Percentiles rank a stretch among this genome's conserved stretches.
These are phyloP conservation scores for Papilio xuthus DNA, from an alignment of 1,140 invertebrate species.

Conservation along the genomic window DNA sequence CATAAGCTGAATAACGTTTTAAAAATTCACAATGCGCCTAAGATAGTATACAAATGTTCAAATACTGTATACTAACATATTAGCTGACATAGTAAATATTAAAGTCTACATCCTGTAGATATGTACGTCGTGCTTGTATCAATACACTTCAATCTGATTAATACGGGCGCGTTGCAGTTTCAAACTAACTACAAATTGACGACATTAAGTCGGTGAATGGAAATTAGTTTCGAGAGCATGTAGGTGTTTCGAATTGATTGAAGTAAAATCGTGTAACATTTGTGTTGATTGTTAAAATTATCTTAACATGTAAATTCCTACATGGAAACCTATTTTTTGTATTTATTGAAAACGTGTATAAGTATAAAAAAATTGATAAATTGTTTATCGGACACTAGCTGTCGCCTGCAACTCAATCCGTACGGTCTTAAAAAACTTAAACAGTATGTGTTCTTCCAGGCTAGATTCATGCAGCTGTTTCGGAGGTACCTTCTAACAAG, in stretches of 20 bases:
- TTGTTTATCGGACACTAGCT: no score
- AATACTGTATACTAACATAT: no score
- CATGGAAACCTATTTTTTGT: no score
- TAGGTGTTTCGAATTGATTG: slow-evolving; percentile 20
- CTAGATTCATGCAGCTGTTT: no score
- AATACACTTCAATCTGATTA: slow-evolving; percentile 27
- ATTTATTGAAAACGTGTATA: no score
- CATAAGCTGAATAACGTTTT: slow-evolving; percentile 2
- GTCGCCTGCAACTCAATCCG: no score
- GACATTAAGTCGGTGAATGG: slow-evolving; percentile 27
- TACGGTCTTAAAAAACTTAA: no score
- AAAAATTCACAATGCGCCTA: neutral
- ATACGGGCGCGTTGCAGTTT: slow-evolving; percentile 25
- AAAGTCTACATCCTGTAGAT: neutral
- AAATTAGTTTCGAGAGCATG: slow-evolving; percentile 18
- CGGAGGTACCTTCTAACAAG: no score
- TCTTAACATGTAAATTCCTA: neutral
- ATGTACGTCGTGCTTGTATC: neutral
- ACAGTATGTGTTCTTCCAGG: no score
- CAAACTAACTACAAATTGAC: slow-evolving; percentile 25
- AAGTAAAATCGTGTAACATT: slow-evolving; percentile 1
- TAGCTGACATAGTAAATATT: neutral
- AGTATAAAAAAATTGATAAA: no score
- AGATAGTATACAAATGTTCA: neutral
- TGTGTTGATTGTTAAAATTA: slow-evolving; percentile 11